A percentile compares a stretch with the other conserved stretches of the same genome.
phyloP scores from a whole-genome alignment of 2,888 invertebrate species.

The Leucania comma region DNA sequence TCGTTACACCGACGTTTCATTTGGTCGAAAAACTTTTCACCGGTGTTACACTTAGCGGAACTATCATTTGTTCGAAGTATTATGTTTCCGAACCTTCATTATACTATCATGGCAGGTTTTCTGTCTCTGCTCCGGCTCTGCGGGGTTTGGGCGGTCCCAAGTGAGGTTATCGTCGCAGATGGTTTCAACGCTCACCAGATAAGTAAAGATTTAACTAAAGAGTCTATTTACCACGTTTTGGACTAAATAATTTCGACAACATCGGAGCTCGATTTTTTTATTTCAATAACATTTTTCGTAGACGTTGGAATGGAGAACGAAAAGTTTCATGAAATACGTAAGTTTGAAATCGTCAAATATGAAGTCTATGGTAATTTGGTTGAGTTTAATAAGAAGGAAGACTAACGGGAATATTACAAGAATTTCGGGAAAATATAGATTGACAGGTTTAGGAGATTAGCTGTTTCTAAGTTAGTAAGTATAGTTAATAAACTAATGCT shows the following conservation, averaged over 20 bases:
- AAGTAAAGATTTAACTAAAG: no score
- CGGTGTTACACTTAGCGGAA: no score
- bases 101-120: no score
- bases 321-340: constrained; percentile 2
- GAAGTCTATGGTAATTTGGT: background rate
- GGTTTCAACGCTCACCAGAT: no score
- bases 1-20: no score
- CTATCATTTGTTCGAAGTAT: no score
- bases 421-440: background rate
- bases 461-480: background rate
- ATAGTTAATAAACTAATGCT: background rate
- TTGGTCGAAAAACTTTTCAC: no score
- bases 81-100: no score
- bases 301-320: background rate
- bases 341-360: background rate
- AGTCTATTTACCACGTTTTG: no score
- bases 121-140: no score
- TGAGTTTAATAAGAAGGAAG: background rate
- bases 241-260: background rate
- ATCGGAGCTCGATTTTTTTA: constrained; percentile 1
- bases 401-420: background rate
- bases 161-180: no score
- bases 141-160: no score
- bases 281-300: background rate
- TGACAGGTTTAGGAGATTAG: background rate